Conservation (phyloP, 2,888 invertebrate species). For the Rotaria magnacalcarata region DNA sequence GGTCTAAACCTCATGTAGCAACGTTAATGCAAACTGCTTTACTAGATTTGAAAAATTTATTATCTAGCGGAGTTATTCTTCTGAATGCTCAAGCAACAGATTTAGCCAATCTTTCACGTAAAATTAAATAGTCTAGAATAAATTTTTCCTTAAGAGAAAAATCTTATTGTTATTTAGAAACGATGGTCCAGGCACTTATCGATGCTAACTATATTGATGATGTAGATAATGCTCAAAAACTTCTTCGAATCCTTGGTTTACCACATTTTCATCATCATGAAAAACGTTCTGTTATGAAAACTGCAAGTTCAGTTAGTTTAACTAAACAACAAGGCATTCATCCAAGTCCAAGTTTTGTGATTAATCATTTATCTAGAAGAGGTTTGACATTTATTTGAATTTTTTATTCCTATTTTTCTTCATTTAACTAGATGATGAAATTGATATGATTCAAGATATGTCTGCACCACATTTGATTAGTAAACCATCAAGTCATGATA, state of each 20-base stretch:
- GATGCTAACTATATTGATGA: background rate
- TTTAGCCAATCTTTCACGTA: background rate
- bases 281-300: slow-evolving; percentile 38
- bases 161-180: background rate
- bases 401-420: background rate
- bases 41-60: slow-evolving; percentile 4
- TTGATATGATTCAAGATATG: background rate
- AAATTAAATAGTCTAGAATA: background rate
- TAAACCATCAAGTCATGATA: background rate
- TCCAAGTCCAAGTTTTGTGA: slow-evolving; percentile 17
- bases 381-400: background rate
- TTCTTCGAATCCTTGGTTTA: slow-evolving; percentile 26
- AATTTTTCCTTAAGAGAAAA: background rate
- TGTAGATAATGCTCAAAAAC: background rate
- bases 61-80: background rate
- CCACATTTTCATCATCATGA: slow-evolving; percentile 44
- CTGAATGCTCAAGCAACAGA: background rate
- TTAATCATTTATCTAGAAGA: background rate
- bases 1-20: slow-evolving; percentile 46
- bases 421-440: background rate
- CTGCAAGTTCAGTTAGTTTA: slow-evolving; percentile 32
- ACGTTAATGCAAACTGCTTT: slow-evolving; percentile 43
- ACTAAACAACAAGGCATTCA: background rate
- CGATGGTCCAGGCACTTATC: slow-evolving; percentile 5
- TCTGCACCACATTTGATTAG: slow-evolving; percentile 25